Base-by-base conservation (phyloP, 2,888 invertebrate species). In the Clunio marinus region DNA sequence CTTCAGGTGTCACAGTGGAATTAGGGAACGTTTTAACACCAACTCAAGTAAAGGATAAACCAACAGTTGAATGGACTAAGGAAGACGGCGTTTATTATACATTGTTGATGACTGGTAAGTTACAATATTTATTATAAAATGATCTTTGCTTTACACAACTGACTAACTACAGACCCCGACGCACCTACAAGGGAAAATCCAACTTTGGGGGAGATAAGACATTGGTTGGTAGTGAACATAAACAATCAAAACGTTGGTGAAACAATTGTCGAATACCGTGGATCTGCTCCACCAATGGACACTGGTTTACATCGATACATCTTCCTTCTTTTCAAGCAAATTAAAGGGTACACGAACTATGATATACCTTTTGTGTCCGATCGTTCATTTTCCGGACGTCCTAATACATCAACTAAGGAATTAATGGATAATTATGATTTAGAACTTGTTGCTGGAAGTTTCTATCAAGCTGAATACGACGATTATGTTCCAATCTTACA, bases 401-500 rank as follows among this genome's bases (percentile, higher is more conserved):
- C 75, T 0, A 77, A 79, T 35, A 83, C 82, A 74, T 87, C 88
- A 0, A 84, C 88, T 25, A 81, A 76, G 59, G 82, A 83, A 51
- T 88, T 93, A 73, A 90, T 89, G 0, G 81, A 83, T 69, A 91
- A 91, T 73, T 86, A 93, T 77, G 83, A 85, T 1, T 79, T 93
- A 1, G 89, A 84, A 20, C 91, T 91, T 0, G 81, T 91, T 10
- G 90, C 89, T 46, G 91, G 89, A 25, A 93, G 92, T 76, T 87
- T 91, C 76, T 93, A 85, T 76, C 85, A 88, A 75, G 91, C 92
- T 0, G 83, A 89, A 75, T 92, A 83, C 77, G 92, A 93, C 74
- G 88, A 88, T 73, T 92, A 91, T 74, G 92, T 91, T 0, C 91
- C 91, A 0, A 83, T 83, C 70, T 78, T 93, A 7, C 90, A 92